phyloP scores from a whole-genome alignment of 2,888 invertebrate genomes.

The Trachelus troglodyta region DNA sequence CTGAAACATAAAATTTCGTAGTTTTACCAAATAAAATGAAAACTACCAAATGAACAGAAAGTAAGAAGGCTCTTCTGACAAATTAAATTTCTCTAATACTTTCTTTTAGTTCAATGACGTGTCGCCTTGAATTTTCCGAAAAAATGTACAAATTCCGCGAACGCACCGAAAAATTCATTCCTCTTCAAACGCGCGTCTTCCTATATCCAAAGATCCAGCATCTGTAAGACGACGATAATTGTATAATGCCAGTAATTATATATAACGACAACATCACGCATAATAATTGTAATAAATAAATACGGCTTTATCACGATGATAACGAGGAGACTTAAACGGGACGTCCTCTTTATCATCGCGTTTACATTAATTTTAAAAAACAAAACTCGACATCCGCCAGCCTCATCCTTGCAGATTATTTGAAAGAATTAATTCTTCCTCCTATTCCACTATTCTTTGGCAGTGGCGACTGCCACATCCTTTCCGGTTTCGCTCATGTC shows the following conservation, averaged over 20 bases:
- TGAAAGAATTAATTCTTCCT: constrained; percentile 11
- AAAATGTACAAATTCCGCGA: background rate
- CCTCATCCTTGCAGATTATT: background rate
- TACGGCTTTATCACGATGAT: background rate
- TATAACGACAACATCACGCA: background rate
- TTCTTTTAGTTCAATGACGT: background rate
- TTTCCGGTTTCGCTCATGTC: background rate
- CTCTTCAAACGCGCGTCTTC: background rate
- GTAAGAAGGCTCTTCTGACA: background rate
- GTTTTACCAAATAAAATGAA: background rate
- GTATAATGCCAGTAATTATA: background rate
- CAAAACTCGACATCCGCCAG: background rate
- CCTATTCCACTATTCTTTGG: constrained; percentile 15
- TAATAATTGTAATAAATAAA: background rate
- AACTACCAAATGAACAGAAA: background rate
- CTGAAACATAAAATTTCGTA: too few species aligned
- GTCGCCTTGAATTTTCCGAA: background rate
- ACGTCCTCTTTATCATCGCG: background rate
- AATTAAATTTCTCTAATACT: background rate
- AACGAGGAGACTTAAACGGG: background rate
- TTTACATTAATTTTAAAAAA: background rate
- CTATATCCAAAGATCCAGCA: background rate
- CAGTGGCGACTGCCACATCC: background rate
- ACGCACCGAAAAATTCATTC: background rate
- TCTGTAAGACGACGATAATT: background rate